phyloP scores from a whole-genome alignment of 2,113 vertebrate species.

The Neopipo cinnamomea region DNA sequence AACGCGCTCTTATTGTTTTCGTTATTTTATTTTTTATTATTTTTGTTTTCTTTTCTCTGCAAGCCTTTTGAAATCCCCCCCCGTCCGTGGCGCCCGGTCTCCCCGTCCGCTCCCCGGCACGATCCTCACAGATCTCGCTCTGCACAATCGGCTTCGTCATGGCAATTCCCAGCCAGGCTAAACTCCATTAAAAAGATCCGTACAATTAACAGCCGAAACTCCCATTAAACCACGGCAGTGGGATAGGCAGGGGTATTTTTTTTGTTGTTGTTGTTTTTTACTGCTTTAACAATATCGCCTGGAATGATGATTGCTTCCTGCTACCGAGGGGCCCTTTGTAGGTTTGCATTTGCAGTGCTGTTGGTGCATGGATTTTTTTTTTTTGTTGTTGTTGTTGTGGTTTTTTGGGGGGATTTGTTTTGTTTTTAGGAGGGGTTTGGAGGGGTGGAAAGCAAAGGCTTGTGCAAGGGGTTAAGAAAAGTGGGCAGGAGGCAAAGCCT shows the following conservation, averaged over 20 bases:
- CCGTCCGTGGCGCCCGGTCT: background rate
- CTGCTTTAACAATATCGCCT: background rate
- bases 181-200: background rate
- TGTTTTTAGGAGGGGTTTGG: background rate
- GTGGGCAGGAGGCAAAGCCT: conserved; percentile 8
- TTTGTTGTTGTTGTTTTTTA: background rate
- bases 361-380: background rate
- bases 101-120: accelerated
- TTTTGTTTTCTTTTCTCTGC: background rate
- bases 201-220: background rate
- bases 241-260: background rate
- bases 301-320: conserved; percentile 26
- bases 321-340: background rate
- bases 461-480: conserved; percentile 50
- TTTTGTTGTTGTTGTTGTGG: background rate
- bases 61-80: background rate
- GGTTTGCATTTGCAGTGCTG: background rate
- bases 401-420: background rate
- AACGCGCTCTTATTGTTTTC: background rate
- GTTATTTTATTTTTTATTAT: background rate
- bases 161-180: background rate
- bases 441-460: background rate
- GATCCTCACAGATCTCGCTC: background rate
- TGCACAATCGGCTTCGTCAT: accelerated
- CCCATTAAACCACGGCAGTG: background rate